phyloP scores from a whole-genome alignment of 1,140 invertebrate genomes.

The Marisa cornuarietis region DNA sequence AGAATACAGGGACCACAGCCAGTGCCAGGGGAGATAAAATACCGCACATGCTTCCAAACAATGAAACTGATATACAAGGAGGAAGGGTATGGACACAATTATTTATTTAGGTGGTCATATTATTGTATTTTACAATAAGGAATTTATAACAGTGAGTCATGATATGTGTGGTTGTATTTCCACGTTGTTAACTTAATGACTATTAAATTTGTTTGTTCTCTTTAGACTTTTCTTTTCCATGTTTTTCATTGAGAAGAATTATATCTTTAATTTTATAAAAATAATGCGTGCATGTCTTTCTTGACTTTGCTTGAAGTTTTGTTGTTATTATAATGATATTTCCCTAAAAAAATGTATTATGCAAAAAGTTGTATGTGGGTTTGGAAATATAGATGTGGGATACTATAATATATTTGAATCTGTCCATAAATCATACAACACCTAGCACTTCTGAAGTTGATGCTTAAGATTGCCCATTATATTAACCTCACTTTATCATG shows the following conservation, averaged over 20 bases:
- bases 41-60: constrained; percentile 79
- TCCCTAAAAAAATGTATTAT: too few species aligned
- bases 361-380: too few species aligned
- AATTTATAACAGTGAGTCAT: background rate
- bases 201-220: background rate
- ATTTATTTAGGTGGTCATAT: background rate
- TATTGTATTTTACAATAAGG: background rate
- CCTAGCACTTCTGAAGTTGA: too few species aligned
- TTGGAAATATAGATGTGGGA: too few species aligned
- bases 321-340: too few species aligned
- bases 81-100: constrained; percentile 78
- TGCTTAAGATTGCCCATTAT: too few species aligned
- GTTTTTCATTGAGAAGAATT: background rate
- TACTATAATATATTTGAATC: too few species aligned
- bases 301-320: too few species aligned
- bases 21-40: constrained; percentile 77
- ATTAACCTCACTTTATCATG: too few species aligned
- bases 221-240: background rate
- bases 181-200: background rate
- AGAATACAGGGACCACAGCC: constrained; percentile 91
- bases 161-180: background rate
- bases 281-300: too few species aligned
- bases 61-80: constrained; percentile 81
- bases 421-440: too few species aligned
- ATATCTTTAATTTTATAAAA: too few species aligned